Conservation (phyloP, 2,888 invertebrate genomes). For the Physocephala rufipes region DNA sequence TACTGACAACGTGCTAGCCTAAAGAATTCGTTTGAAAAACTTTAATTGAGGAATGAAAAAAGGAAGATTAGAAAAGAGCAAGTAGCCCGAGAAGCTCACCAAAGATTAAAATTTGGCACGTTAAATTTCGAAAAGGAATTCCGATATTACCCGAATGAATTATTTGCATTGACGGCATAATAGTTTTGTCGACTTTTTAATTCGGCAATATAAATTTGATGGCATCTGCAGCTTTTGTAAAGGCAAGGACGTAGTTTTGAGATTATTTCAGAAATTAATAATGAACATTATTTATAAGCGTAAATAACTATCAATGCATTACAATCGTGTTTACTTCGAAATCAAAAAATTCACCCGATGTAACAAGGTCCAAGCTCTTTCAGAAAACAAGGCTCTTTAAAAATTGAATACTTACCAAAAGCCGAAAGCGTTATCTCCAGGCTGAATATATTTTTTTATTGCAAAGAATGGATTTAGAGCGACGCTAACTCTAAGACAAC, state of each 20-base stretch:
- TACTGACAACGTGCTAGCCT: not conserved
- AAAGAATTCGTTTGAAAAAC: not conserved
- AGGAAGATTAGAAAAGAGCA: constrained; percentile 2
- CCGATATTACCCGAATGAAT: constrained; percentile 42
- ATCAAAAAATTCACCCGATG: too few relatives aligned
- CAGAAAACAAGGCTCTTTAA: too few relatives aligned
- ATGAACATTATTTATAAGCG: not conserved
- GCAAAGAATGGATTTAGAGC: constrained; percentile 5
- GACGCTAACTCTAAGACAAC: too few relatives aligned
- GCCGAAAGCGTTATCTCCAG: constrained; percentile 2
- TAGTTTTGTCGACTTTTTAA: constrained; percentile 60
- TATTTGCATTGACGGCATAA: constrained; percentile 61
- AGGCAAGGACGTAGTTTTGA: not conserved
- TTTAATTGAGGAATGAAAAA: not conserved
- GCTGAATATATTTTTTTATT: constrained; percentile 47
- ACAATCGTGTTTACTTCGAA: too few relatives aligned
- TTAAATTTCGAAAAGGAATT: not conserved
- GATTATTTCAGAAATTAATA: not conserved
- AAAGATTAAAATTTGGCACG: not conserved
- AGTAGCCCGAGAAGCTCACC: constrained; percentile 31
- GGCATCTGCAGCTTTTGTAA: constrained; percentile 57
- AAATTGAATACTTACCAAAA: constrained; percentile 21
- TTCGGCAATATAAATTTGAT: constrained; percentile 61
- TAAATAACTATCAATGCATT: constrained; percentile 1
- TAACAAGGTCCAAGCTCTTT: too few relatives aligned